Conservation (phyloP, 2,888 invertebrate species). For the Hedychridium roseum region DNA sequence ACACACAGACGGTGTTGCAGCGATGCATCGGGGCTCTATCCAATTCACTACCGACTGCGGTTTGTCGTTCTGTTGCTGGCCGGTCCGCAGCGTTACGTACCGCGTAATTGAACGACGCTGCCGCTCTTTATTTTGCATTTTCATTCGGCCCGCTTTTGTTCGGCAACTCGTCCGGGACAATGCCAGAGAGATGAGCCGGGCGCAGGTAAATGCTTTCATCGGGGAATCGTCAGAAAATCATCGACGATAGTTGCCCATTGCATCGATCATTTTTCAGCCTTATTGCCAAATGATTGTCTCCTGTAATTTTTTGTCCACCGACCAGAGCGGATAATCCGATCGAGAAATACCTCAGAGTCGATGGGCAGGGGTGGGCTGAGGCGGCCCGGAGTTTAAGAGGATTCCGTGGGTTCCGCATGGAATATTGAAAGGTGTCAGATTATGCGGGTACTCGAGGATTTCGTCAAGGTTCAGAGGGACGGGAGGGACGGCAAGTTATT, state of each 20-base stretch:
- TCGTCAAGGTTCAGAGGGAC: no score
- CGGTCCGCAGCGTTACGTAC: conserved; percentile 24
- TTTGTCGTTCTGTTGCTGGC: conserved; percentile 25
- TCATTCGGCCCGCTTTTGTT: conserved; percentile 1
- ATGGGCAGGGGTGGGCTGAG: background rate
- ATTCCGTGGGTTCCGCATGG: conserved; percentile 16
- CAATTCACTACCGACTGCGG: conserved; percentile 30
- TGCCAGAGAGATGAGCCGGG: no score
- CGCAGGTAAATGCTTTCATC: no score
- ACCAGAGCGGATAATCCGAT: background rate
- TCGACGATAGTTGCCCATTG: conserved; percentile 2
- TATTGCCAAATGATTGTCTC: background rate
- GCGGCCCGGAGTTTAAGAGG: conserved; percentile 23
- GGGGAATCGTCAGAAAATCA: no score
- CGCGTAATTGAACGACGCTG: conserved; percentile 32
- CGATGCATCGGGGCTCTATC: conserved; percentile 5
- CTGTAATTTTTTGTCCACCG: no score
- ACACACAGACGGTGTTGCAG: conserved; percentile 1
- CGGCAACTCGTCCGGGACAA: conserved; percentile 1
- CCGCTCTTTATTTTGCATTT: conserved; percentile 29
- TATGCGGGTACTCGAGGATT: conserved; percentile 11
- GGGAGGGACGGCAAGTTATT: no score
- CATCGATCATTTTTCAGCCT: background rate
- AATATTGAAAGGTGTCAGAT: conserved; percentile 24
- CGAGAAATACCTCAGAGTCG: background rate